Evolutionary conservation across 1,140 invertebrate species (phyloP), one percentile per base, ranked within the genome.

Genomic region (Sarcophaga peregrina): DNA sequence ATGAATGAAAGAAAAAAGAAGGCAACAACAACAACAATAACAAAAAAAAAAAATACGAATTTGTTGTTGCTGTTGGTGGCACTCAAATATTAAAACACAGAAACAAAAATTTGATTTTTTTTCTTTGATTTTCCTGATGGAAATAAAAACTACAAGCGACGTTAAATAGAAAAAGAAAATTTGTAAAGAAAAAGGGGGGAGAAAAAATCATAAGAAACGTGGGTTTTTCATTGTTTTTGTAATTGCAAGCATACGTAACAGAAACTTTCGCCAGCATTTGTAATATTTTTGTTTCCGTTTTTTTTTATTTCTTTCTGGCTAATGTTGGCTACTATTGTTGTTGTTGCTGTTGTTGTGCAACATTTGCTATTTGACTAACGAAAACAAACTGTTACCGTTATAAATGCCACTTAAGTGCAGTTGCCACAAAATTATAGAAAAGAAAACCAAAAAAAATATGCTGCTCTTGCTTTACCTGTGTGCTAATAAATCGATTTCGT

Each of bases 331-430:
- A 7, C 4, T 68, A n/a, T 58, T 6, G 17, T 68, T 68, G 17
- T n/a, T n/a, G n/a, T 9, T 20, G 17, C 7, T 68, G 6, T 68
- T 68, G 25, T 68, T 20, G 8, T 68, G 25, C 25, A 37, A 37
- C 25, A 37, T 37, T 37, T 37, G 25, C 25, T 37, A 37, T 37
- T 37, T 9, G 62, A 20, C 20, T 68, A 68, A 68, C 62, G 62
- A 68, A 68, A 68, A 68, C 62, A 68, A 68, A 68, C 62, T 68
- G 62, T 68, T 68, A 68, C 62, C 25, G 25, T 68, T 68, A 68
- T 68, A 68, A 68, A 68, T 68, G 62, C 62, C 62, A 68, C 62
- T 68, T 68, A 68, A 68, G 62, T 68, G 62, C 62, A 68, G 62
- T 68, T 68, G 62, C 62, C 20, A 68, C 62, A 20, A 68, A 68